Conservation (phyloP, 2,113 vertebrate genomes). For the Centropristis striata region DNA sequence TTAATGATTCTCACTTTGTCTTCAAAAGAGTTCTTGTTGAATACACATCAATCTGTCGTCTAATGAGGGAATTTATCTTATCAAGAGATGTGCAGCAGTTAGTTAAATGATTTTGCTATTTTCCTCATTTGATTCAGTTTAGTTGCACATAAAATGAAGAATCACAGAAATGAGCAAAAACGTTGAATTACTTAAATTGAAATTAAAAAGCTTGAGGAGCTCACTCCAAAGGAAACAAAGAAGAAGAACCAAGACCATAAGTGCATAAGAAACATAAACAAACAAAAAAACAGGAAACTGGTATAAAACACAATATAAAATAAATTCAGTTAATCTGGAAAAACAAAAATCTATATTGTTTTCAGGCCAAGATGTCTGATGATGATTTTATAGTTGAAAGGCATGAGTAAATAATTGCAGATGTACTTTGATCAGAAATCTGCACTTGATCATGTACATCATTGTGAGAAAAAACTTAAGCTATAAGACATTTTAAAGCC, state of each 20-base stretch:
- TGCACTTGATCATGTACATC: not conserved
- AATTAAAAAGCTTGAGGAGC: constrained; percentile 1
- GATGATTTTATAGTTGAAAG: not conserved
- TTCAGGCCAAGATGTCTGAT: not conserved
- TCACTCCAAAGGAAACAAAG: constrained; percentile 4
- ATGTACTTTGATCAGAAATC: not conserved
- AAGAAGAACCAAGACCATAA: not conserved
- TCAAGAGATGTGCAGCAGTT: not conserved
- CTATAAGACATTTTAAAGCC: not conserved
- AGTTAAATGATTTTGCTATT: not conserved
- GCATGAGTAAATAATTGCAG: not conserved
- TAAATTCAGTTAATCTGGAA: not conserved
- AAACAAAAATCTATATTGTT: not conserved
- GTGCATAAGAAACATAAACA: too few relatives aligned
- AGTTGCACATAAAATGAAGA: constrained; percentile 8
- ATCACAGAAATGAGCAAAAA: not conserved
- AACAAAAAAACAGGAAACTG: not conserved
- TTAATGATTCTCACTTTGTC: constrained; percentile 9
- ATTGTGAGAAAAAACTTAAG: not conserved
- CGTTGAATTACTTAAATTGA: constrained; percentile 10
- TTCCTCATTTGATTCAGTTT: constrained; percentile 6
- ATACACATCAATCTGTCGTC: constrained; percentile 5
- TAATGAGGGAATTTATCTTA: constrained; percentile 23
- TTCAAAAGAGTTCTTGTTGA: not conserved
- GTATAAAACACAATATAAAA: not conserved